A percentile compares a stretch with the other conserved stretches of the same genome.
Evolutionary conservation across 2,888 invertebrate species (phyloP).

Genomic region (Conchocele bisecta): DNA sequence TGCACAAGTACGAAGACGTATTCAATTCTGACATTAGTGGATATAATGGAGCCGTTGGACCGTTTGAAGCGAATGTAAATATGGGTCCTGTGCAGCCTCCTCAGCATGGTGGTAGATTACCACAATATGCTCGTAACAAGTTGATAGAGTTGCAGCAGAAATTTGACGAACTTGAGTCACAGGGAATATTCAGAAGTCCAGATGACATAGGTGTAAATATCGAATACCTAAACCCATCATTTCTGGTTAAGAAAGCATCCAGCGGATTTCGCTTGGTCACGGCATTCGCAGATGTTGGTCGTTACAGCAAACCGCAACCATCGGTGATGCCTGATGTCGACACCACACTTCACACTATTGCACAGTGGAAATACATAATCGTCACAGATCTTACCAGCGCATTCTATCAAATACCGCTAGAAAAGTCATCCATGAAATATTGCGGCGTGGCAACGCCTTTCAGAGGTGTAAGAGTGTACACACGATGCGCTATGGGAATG

Average conservation of each 20-base stretch:
- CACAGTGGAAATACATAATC: conserved; percentile 60
- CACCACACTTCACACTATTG: conserved; percentile 30
- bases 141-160: conserved; percentile 6
- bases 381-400: conserved; percentile 52
- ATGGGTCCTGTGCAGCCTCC: conserved; percentile 55
- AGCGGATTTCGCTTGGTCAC: conserved; percentile 35
- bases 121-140: not conserved
- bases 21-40: conserved; percentile 4
- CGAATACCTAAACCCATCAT: conserved; percentile 42
- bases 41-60: conserved; percentile 11
- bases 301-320: conserved; percentile 46
- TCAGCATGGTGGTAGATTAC: conserved; percentile 49
- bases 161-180: conserved; percentile 47
- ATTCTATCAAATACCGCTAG: conserved; percentile 63
- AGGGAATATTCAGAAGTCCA: conserved; percentile 47
- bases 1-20: conserved; percentile 16
- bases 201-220: conserved; percentile 44
- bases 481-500: conserved; percentile 64
- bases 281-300: conserved; percentile 40
- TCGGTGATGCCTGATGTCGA: conserved; percentile 49
- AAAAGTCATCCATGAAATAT: conserved; percentile 58
- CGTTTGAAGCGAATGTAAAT: conserved; percentile 44
- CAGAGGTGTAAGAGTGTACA: conserved; percentile 56
- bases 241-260: conserved; percentile 13
- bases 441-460: conserved; percentile 64